Evolutionary conservation across 2,113 vertebrate genomes (phyloP), one percentile per base, ranked within the genome.

Genomic region (Butorides virescens): DNA sequence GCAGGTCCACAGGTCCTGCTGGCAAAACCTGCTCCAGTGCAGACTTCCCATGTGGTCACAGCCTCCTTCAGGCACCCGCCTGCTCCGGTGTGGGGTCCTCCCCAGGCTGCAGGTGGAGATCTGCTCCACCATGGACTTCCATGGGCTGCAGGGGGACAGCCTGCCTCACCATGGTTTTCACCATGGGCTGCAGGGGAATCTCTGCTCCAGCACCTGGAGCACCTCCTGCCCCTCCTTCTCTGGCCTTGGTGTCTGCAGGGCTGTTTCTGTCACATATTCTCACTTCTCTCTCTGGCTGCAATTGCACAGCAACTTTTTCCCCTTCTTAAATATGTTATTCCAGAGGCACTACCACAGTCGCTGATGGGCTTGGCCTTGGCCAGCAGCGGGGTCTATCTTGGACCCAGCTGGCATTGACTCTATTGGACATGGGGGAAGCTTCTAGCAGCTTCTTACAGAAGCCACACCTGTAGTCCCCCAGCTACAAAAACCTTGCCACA

Each of bases 311-410:
- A 52, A 26, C 50, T n/a, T 58, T 58, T n/a, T 9, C 58, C 22
- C 21, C n/a, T 2, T 56, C 19, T 36, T 10, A 61, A 25, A 16
- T 61, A 25, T 7, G 6, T 11, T 25, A 25, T 36, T 15, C 3
- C n/a, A 36, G 58, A 25, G 22, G 14, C 4, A 3, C n/a, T 61
- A 36, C n/a, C n/a, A 36, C n/a, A 1, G 2, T 36, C 2, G 4
- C 58, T 36, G 58, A 36, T 16, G 4, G 16, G 58, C 22, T 61
- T 7, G 4, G 58, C 22, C 10, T 61, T 61, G n/a, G 22, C 22
- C n/a, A 61, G 58, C 4, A 1, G n/a, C 1, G 2, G 2, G 22
- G n/a, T 61, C 15, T 1, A 0, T 25, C n/a, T 61, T 61, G n/a
- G n/a, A 25, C 22, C 9, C 2, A 3, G n/a, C 58, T 61, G 22